Evolutionary conservation across 2,113 vertebrate species (phyloP).

Genomic region (Alouatta palliata): DNA sequence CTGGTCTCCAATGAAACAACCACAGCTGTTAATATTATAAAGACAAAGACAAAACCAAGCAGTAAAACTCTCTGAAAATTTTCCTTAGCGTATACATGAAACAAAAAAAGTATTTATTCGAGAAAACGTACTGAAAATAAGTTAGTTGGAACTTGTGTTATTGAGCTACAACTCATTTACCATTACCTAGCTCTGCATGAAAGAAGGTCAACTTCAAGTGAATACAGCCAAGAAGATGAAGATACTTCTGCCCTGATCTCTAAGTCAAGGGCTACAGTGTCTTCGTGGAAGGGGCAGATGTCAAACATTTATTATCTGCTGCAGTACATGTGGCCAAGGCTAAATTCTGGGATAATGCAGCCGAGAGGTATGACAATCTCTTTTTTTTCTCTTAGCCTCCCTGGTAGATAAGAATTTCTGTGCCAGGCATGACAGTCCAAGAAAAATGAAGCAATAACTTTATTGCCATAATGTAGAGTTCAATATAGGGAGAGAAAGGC

Average conservation of each 20-base stretch:
- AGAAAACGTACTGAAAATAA: neutral
- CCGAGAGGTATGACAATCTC: neutral
- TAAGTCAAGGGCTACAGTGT: neutral
- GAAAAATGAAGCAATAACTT: neutral
- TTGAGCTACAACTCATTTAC: no score
- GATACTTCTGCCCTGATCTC: neutral
- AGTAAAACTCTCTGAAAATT: neutral
- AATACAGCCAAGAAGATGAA: neutral
- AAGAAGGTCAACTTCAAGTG: neutral
- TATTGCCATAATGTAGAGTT: neutral
- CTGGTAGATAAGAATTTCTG: neutral
- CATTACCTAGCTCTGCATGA: no score
- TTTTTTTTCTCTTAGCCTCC: no score
- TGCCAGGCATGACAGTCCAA: neutral
- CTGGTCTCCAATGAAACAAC: neutral
- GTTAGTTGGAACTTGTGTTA: neutral
- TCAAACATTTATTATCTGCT: neutral
- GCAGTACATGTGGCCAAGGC: neutral
- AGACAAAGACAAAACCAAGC: neutral
- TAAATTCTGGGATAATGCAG: neutral
- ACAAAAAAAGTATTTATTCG: neutral
- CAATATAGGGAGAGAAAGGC: neutral
- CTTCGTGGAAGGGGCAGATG: neutral
- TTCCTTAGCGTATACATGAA: neutral
- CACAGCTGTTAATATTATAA: neutral